Conservation (phyloP, 1,140 invertebrate species). For the Matsumurasca onukii region DNA sequence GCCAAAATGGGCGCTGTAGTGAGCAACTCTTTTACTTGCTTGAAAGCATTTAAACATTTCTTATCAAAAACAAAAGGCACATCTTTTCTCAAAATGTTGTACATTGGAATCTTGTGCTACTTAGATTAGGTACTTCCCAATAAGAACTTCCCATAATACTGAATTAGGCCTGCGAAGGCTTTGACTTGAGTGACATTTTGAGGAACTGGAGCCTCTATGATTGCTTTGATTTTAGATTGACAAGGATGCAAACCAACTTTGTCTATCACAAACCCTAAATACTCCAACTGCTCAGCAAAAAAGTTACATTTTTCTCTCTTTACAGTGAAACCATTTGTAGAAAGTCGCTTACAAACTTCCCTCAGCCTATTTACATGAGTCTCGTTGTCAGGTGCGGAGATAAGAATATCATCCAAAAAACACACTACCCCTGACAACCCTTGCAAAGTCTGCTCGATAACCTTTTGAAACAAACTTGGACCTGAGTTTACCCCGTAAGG, state of each 20-base stretch:
- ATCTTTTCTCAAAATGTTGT: constrained; percentile 13
- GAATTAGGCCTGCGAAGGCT: constrained; percentile 2
- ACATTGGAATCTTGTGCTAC: background rate
- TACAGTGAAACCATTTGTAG: background rate
- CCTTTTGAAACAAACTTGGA: constrained; percentile 11
- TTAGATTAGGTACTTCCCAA: constrained; percentile 10
- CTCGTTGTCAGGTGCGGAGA: constrained; percentile 3
- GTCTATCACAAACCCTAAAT: background rate
- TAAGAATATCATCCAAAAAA: background rate
- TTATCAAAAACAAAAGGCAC: constrained; percentile 13
- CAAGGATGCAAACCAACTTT: background rate
- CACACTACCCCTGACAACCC: background rate
- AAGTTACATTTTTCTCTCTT: background rate
- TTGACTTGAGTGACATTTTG: constrained; percentile 1
- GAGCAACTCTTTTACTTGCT: background rate
- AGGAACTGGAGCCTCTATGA: background rate
- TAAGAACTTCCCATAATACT: constrained; percentile 7
- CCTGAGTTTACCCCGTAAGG: constrained; percentile 5
- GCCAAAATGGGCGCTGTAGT: constrained; percentile 4
- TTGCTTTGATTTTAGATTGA: background rate
- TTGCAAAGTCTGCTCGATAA: background rate
- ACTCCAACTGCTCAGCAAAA: background rate
- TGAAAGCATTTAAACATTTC: constrained; percentile 8
- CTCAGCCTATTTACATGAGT: background rate
- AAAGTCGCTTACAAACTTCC: background rate